Base-by-base conservation (phyloP, 2,113 vertebrate species). In the Mungos mungo region DNA sequence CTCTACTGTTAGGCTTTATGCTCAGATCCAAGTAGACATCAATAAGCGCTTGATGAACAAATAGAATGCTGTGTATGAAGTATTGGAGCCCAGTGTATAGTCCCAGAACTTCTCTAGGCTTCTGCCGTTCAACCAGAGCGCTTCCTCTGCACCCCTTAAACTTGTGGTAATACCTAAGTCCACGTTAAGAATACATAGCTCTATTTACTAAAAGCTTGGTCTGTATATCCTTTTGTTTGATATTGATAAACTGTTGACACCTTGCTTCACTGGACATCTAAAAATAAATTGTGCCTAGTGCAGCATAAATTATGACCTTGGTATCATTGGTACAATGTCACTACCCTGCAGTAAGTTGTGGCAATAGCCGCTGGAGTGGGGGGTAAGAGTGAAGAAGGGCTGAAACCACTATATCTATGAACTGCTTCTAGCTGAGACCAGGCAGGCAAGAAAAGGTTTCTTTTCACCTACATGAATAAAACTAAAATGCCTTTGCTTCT, bases 181-280 rank as follows among this genome's bases (percentile, higher is more conserved):
- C 38, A 31, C 82, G 72, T 57, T 90, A 54, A 80, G 54, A 94
- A 94, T 80, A 91, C 81, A 90, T 31, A 96, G 45, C 57, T 88
- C 2, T 80, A 82, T 92, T 94, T 97, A 72, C 71, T 88, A 74
- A 90, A 95, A 97, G 33, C 45, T 80, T 93, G 52, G 93, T 95
- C 81, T 94, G 74, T 94, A 82, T 93, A 97, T 93, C 35, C 41
- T 92, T 93, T 86, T 95, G 81, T 96, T 45, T 81, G 60, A 95
- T 97, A 95, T 92, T 94, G 85, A 95, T 93, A 97, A 98, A 92
- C 50, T 88, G 63, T 88, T 52, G 8, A 90, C 45, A 93, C 38
- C 66, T 88, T 93, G 88, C 97, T 96, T 93, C 95, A 94, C 27
- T 94, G 47, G 60, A 60, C 69, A 92, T 27, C 83, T 89, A 96